A percentile compares a stretch with the other conserved stretches of the same genome.
Evolutionary conservation across 2,113 vertebrate species (phyloP).

Genomic region (Typhlomys cinereus): DNA sequence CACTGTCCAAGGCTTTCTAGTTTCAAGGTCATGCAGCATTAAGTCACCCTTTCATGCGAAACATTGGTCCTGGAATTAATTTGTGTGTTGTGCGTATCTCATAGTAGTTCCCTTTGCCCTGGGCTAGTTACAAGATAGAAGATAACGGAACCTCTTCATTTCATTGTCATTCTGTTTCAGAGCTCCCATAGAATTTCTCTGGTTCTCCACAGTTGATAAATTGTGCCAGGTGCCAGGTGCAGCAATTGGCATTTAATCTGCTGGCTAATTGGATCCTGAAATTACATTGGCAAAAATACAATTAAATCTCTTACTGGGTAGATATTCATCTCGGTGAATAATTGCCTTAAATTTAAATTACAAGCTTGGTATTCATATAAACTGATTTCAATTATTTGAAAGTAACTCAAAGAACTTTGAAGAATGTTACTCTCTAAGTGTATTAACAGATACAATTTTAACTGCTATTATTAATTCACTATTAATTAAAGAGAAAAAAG

Average conservation of each 20-base stretch:
- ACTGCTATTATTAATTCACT: not conserved
- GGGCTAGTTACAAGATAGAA: not conserved
- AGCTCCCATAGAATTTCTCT: not conserved
- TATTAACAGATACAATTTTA: not conserved
- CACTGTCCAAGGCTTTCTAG: not conserved
- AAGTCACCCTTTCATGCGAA: not conserved
- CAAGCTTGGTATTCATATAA: not conserved
- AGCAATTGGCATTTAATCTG: not conserved
- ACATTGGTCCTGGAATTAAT: not conserved
- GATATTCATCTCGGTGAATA: slow-evolving; percentile 3
- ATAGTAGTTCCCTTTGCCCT: not conserved
- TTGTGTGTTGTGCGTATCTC: not conserved
- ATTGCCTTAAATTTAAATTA: slow-evolving; percentile 37
- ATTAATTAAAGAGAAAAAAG: not conserved
- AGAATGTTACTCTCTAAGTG: not conserved
- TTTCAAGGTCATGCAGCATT: not conserved
- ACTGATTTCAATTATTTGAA: slow-evolving; percentile 26
- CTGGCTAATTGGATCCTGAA: slow-evolving; percentile 28
- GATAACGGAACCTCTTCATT: not conserved
- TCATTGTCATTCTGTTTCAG: not conserved
- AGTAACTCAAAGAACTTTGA: not conserved
- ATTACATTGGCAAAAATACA: slow-evolving; percentile 7
- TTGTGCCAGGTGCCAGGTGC: not conserved
- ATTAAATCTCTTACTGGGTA: not conserved
- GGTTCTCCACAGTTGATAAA: not conserved